These are phyloP conservation scores for Camponotus pennsylvanicus DNA, from an alignment of 1,140 invertebrate species.

Conservation along the genomic window DNA sequence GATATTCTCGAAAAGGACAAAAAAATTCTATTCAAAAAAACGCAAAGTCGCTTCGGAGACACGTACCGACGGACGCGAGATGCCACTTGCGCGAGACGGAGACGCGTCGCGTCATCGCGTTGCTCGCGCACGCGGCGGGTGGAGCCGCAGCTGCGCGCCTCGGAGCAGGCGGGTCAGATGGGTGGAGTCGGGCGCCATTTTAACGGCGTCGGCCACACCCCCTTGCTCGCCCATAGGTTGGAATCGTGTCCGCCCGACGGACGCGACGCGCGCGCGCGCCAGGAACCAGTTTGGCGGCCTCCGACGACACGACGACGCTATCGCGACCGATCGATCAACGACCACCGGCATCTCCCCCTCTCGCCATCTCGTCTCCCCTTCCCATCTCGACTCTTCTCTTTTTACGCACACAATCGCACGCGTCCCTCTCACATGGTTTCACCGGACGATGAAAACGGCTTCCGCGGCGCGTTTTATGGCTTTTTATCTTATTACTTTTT, in stretches of 20 bases:
- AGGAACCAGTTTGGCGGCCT: constrained; percentile 46
- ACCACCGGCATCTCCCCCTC: constrained; percentile 13
- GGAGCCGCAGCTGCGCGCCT: constrained; percentile 66
- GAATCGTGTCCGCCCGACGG: constrained; percentile 53
- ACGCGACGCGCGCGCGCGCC: constrained; percentile 51
- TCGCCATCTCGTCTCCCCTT: not conserved
- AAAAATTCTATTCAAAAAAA: not conserved
- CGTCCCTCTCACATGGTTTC: not conserved
- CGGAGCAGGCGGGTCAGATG: constrained; percentile 2
- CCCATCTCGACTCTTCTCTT: too few species aligned
- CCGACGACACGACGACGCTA: constrained; percentile 49
- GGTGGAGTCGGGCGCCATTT: constrained; percentile 67
- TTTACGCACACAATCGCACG: not conserved
- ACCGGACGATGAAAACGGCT: not conserved
- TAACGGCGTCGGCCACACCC: constrained; percentile 39
- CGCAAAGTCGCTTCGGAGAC: not conserved
- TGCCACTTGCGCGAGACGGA: not conserved
- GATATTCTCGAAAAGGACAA: too few species aligned
- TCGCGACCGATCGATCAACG: constrained; percentile 66
- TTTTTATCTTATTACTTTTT: not conserved
- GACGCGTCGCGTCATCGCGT: not conserved
- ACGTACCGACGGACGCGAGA: not conserved
- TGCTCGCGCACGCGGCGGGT: constrained; percentile 57
- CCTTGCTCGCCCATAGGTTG: constrained; percentile 56
- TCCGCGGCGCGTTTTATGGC: too few species aligned